Evolutionary conservation across 2,113 vertebrate genomes (phyloP).

Genomic region (Myrmecobius fasciatus): DNA sequence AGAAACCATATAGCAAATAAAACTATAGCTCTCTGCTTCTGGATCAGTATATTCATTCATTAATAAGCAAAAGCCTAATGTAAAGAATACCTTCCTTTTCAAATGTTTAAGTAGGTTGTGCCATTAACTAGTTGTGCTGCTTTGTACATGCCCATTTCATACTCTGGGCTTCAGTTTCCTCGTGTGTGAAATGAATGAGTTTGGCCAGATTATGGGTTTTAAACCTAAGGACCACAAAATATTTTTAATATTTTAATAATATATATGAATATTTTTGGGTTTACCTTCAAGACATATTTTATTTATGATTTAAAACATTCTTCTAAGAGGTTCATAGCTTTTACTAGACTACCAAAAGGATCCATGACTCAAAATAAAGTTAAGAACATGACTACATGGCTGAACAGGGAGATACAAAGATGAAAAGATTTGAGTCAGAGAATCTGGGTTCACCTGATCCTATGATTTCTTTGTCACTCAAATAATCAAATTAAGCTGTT

Average conservation of each 20-base stretch:
- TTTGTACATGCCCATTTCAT: background rate
- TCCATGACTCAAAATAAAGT: no score
- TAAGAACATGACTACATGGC: no score
- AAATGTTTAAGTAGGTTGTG: no score
- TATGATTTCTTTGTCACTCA: background rate
- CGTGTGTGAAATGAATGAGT: background rate
- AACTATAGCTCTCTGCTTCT: background rate
- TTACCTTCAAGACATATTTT: no score
- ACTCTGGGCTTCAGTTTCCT: background rate
- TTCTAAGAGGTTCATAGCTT: no score
- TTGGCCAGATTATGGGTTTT: background rate
- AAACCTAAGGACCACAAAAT: background rate
- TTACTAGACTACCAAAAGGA: no score
- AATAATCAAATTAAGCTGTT: background rate
- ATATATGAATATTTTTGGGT: no score
- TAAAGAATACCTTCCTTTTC: no score
- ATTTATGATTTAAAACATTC: no score
- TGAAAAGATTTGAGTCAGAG: no score
- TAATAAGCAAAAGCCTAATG: background rate
- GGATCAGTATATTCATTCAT: background rate
- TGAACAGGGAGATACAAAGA: no score
- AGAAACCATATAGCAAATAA: background rate
- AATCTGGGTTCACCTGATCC: background rate
- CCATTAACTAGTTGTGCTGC: background rate
- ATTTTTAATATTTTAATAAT: background rate